phyloP scores from a whole-genome alignment of 1,140 invertebrate species.

The Pantala flavescens region DNA sequence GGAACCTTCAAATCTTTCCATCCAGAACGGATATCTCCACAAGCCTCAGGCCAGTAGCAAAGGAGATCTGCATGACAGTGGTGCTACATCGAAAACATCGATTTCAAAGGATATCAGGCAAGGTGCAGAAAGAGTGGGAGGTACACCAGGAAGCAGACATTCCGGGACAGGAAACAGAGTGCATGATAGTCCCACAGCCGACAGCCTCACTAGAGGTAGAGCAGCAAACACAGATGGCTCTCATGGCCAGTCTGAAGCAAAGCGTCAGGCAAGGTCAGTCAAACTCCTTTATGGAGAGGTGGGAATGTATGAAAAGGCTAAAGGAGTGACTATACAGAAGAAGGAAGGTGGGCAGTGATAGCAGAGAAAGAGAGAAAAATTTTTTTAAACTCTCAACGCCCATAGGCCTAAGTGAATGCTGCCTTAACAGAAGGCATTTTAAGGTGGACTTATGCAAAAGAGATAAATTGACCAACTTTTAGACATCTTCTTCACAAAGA shows the following conservation, averaged over 20 bases:
- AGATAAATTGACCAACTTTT: not conserved
- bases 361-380: not conserved
- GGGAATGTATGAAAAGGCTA: not conserved
- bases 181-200: not conserved
- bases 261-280: not conserved
- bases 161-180: not conserved
- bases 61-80: not conserved
- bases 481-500: not conserved
- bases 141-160: not conserved
- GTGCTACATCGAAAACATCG: constrained; percentile 1
- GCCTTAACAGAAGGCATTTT: not conserved
- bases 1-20: not conserved
- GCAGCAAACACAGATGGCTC: not conserved
- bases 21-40: not conserved
- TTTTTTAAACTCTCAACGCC: too few relatives aligned
- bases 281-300: not conserved
- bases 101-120: not conserved
- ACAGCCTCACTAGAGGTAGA: not conserved
- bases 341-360: constrained; percentile 4
- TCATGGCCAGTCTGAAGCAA: not conserved
- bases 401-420: not conserved
- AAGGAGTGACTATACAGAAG: not conserved
- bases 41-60: not conserved
- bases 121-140: not conserved
- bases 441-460: not conserved